Base-by-base conservation (phyloP, 2,888 invertebrate species). In the Steinernema scapterisci region DNA sequence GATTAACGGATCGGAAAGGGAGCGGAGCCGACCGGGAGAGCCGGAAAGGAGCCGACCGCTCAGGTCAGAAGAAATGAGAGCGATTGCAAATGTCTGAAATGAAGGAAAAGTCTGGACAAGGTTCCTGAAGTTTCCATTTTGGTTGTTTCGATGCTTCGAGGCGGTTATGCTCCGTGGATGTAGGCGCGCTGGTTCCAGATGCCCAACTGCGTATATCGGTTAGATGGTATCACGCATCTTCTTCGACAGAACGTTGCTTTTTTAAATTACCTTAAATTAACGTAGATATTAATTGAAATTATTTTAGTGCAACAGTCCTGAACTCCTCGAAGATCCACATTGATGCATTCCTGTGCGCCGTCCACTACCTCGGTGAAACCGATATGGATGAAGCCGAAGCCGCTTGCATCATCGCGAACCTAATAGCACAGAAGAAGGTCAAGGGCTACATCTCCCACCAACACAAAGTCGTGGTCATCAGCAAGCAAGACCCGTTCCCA, bases 371-470 rank as follows among this genome's bases (percentile, higher is more conserved):
- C 86, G 93, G 94, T 9, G 92, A 92, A 45, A 89, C 90, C 38
- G 94, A 95, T 86, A 93, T 95, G 1, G 94, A 95, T 88, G 91
- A 93, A 82, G 96, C 96, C 88, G 97, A 97, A 89, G 94, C 95
- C 0, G 94, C 95, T 84, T 97, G 97, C 89, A 94, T 97, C 84
- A 92, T 97, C 1, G 95, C 96, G 0, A 97, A 97, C 90, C 91
- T 99, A 73, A 97, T 99, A 84, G 94, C 92, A 87, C 95, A 90
- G 89, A 95, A 95, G 27, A 96, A 95, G 90, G 95, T 99, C 83
- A 97, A 97, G 88, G 97, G 99, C 0, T 99, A 99, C 89, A 95
- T 99, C 86, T 96, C 97, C 0, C 93, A 95, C 89, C 94, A 94
- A 84, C 97, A 99, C 89, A 93, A 95, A 88, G 97, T 96, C 89